Evolutionary conservation across 2,113 vertebrate species (phyloP).

Genomic region (Isurus oxyrinchus): DNA sequence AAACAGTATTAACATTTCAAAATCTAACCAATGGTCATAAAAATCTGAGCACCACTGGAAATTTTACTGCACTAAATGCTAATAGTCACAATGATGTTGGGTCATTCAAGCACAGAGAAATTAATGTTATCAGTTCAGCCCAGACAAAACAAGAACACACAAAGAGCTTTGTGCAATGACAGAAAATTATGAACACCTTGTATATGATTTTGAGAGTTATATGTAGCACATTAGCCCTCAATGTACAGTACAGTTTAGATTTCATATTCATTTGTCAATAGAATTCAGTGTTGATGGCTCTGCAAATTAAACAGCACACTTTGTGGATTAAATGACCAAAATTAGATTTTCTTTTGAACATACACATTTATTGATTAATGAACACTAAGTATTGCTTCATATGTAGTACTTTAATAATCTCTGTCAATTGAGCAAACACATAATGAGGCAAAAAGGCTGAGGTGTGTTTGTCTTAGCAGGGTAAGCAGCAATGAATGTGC

Average conservation of each 20-base stretch:
- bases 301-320: not conserved
- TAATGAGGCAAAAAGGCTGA: not conserved
- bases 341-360: not conserved
- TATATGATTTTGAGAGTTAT: not conserved
- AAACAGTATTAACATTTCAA: conserved; percentile 8
- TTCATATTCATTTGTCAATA: not conserved
- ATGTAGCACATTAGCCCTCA: not conserved
- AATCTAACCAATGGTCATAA: not conserved
- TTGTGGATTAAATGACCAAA: not conserved
- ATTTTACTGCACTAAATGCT: not conserved
- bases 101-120: not conserved
- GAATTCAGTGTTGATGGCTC: no score
- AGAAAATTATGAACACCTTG: not conserved
- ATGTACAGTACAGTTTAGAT: not conserved
- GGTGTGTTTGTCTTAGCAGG: not conserved
- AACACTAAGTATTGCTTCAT: not conserved
- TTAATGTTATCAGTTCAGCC: not conserved
- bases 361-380: not conserved
- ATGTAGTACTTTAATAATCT: not conserved
- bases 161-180: not conserved
- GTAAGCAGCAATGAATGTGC: not conserved
- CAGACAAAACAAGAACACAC: not conserved
- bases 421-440: not conserved
- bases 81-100: not conserved
- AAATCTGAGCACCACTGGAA: not conserved